Evolutionary conservation across 2,113 vertebrate species (phyloP), one percentile per base, ranked within the genome.

Genomic region (Sinocyclocheilus maitianheensis): DNA sequence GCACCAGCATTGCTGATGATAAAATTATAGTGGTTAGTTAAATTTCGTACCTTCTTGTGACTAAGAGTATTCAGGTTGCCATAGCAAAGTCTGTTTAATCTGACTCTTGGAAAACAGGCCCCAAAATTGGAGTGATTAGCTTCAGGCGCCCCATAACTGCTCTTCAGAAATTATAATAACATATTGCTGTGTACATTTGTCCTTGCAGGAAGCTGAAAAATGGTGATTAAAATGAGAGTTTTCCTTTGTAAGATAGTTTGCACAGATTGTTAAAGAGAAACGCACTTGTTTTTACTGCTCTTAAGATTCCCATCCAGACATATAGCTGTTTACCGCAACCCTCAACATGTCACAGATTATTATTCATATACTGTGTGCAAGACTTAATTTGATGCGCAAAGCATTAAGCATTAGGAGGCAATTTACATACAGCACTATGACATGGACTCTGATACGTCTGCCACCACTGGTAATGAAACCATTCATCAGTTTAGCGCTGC

Each of bases 21-120:
- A 46, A 85, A 89, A 89, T 88, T 86, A 78, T 63, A 83, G 81
- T 85, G 77, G 79, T 37, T 87, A 76, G 84, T 85, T 84, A 79
- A 63, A 85, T 89, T 80, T 77, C 18, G 60, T 87, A 46, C 60
- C 79, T 88, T 81, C 63, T 87, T 82, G 24, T 86, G 63, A 43
- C 58, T 18, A 46, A 48, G 46, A 78, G 62, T 85, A 84, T 72
- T 74, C 53, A 18, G 37, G 89, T 89, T 91, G 85, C 86, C 85
- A 89, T 90, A 88, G 89, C 51, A 83, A 90, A 81, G 55, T 30
- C 60, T 72, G 76, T 77, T 82, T 88, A 87, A 85, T 83, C 46
- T 80, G 22, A 89, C 81, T 76, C 77, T 46, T 85, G 80, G 77
- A 72, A 60, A 67, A 67, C 82, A 20, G 22, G 48, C 77, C 51